These are phyloP conservation scores for Peromyscus polionotus DNA, from an alignment of 2,113 vertebrate species.

Conservation along the genomic window DNA sequence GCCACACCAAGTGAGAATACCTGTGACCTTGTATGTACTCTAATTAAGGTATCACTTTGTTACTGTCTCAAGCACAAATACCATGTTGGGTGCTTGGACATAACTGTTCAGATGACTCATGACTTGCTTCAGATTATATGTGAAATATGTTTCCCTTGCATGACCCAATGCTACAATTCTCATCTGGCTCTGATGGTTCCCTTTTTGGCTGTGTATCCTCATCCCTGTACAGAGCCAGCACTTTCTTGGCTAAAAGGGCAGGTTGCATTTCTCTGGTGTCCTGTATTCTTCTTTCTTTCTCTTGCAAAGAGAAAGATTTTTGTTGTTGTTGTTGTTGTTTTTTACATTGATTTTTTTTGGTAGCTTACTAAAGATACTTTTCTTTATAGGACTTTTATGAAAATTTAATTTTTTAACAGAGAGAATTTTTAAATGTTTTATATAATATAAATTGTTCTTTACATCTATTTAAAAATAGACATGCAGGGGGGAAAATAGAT, in stretches of 20 bases:
- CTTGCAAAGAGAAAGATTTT: not conserved
- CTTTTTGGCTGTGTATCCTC: not conserved
- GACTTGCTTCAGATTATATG: not conserved
- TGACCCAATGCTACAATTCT: not conserved
- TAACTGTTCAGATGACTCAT: not conserved
- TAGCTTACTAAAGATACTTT: slow-evolving; percentile 47
- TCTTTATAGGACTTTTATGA: slow-evolving; percentile 13
- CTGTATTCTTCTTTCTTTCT: not conserved
- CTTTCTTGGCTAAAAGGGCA: not conserved
- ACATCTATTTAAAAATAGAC: slow-evolving; percentile 74
- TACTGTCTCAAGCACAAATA: not conserved
- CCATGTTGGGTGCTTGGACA: not conserved
- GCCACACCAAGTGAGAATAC: not conserved
- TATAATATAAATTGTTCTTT: slow-evolving; percentile 74
- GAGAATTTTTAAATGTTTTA: slow-evolving; percentile 68
- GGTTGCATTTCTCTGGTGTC: not conserved
- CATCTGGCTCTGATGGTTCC: not conserved
- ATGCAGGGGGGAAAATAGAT: slow-evolving; percentile 63
- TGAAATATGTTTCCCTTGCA: not conserved
- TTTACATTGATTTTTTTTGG: slow-evolving; percentile 14
- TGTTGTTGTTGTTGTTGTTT: not conserved
- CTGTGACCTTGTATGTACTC: not conserved
- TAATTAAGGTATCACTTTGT: not conserved
- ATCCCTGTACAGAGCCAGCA: no score
- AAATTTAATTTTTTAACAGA: slow-evolving; percentile 70